Base-by-base conservation (phyloP, 37 sponge, comb jelly and placozoan genomes). In the Tethya wilhelma region DNA sequence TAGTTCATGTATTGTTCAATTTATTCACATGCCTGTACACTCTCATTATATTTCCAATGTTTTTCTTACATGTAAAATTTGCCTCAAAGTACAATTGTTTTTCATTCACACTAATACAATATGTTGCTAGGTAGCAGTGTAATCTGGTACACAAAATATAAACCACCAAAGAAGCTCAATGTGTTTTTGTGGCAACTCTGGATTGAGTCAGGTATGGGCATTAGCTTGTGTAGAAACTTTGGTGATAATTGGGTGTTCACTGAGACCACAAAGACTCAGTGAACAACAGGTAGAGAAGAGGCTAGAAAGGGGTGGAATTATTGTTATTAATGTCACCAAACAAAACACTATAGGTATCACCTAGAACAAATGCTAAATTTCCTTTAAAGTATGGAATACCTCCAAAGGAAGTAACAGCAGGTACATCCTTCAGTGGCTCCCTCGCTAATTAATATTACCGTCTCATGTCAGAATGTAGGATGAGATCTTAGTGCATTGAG, bases 361-460 rank as follows among this genome's bases (percentile, higher is more conserved):
- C 67, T 79, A 79, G 11, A 38, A 9, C 9, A 79, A 40, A 39
- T 79, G 79, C 7, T 55, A 23, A 11, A 0, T n/a, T n/a, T n/a
- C n/a, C 12, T 2, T 49, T 44, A 22, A 79, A 67, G 40, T 49
- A 79, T 1, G 9, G 26, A 8, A 67, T 2, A 25, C 68, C 69
- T 23, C 79, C 79, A 79, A 36, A 79, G 44, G 32, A 79, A 8
- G 79, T 67, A 23, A n/a, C n/a, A n/a, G n/a, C n/a, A n/a, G n/a
- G n/a, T 44, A 36, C 23, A 1, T 37, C 34, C 2, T 38, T 7
- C 57, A 28, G 1, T 7, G 56, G 23, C 37, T 25, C 6, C 71
- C 70, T 19, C 1, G 22, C 1, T 44, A 26, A 1, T 46, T 46
- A 28, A 2, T 34, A 30, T 43, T 36, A 42, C 1, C 6, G 2